These are phyloP conservation scores for Cotesia vestalis DNA, from an alignment of 1,140 invertebrate species.

Conservation along the genomic window DNA sequence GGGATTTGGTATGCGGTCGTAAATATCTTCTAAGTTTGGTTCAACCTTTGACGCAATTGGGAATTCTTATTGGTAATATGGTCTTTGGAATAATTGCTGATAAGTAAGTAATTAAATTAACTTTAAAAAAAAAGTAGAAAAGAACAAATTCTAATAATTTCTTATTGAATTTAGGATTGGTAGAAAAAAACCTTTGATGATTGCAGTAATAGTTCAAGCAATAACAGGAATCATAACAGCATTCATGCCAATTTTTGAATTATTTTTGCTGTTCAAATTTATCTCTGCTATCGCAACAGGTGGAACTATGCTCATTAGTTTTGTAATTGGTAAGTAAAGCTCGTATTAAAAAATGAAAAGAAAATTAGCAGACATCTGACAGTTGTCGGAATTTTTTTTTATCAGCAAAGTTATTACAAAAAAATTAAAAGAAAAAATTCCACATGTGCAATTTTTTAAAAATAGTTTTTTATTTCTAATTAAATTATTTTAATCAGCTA, in stretches of 20 bases:
- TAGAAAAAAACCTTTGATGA: slow-evolving; percentile 72
- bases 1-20: slow-evolving; percentile 76
- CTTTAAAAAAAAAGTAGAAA: neutral
- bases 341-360: no score
- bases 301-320: slow-evolving; percentile 72
- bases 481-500: no score
- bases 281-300: slow-evolving; percentile 75
- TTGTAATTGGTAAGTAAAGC: slow-evolving; percentile 70
- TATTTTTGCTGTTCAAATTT: slow-evolving; percentile 77
- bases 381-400: no score
- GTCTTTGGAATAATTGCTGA: slow-evolving; percentile 79
- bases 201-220: slow-evolving; percentile 73
- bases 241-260: slow-evolving; percentile 73
- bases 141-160: no score
- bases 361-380: no score
- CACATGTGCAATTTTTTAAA: no score
- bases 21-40: slow-evolving; percentile 73
- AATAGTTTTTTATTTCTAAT: no score
- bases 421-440: no score
- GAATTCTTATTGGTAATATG: slow-evolving; percentile 77
- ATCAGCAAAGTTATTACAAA: no score
- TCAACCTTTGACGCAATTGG: slow-evolving; percentile 80
- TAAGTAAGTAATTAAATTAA: slow-evolving; percentile 65
- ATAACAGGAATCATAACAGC: slow-evolving; percentile 71
- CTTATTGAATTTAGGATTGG: slow-evolving; percentile 70